A percentile compares a stretch with the other conserved stretches of the same genome.
Conservation (phyloP, 2,888 invertebrate genomes). For the Aporophyla lueneburgensis region DNA sequence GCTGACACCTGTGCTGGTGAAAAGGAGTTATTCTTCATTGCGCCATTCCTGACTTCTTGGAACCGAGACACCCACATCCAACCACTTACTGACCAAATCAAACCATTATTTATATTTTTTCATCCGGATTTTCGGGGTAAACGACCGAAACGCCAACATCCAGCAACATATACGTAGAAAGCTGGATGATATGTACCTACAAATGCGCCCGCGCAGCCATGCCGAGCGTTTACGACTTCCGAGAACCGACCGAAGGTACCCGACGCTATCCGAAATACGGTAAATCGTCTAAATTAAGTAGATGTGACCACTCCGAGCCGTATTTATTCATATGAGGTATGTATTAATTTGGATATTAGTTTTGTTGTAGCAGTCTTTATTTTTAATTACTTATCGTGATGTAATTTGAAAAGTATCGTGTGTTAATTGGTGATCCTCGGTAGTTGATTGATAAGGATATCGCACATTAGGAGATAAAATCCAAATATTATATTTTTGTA, state of each 20-base stretch:
- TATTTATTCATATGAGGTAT: slow-evolving; percentile 72
- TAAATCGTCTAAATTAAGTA: slow-evolving; percentile 85
- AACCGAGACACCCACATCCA: slow-evolving; percentile 57
- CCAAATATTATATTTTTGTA: slow-evolving; percentile 5
- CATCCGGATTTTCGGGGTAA: slow-evolving; percentile 59
- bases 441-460: slow-evolving; percentile 59
- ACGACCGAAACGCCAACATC: slow-evolving; percentile 67
- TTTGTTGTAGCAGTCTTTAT: slow-evolving; percentile 57
- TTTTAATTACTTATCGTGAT: slow-evolving; percentile 63
- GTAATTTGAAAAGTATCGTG: slow-evolving; percentile 60
- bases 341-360: slow-evolving; percentile 66
- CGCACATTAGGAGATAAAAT: slow-evolving; percentile 53
- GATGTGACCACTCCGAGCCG: slow-evolving; percentile 74
- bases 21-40: slow-evolving; percentile 19
- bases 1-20: slow-evolving; percentile 16
- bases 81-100: slow-evolving; percentile 57
- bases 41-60: slow-evolving; percentile 49
- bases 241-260: slow-evolving; percentile 77
- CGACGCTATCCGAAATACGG: slow-evolving; percentile 80
- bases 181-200: slow-evolving; percentile 76
- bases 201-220: slow-evolving; percentile 74
- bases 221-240: slow-evolving; percentile 82
- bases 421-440: slow-evolving; percentile 62
- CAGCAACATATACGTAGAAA: slow-evolving; percentile 77
- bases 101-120: slow-evolving; percentile 64